phyloP scores from a whole-genome alignment of 2,113 vertebrate genomes.

The Leptobrachium ailaonicum region DNA sequence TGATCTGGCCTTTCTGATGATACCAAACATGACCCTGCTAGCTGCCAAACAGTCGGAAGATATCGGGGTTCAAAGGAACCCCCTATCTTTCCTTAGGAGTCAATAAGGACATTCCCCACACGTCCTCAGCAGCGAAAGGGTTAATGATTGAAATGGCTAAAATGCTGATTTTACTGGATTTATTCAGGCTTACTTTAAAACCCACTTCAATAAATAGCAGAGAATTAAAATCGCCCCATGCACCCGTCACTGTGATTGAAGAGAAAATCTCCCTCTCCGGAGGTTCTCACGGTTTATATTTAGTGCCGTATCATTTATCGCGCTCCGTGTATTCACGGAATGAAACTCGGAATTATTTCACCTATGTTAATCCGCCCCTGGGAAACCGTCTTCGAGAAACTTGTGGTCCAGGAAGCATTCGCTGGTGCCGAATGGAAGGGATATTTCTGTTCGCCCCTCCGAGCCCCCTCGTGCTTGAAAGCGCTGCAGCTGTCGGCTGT shows the following conservation, averaged over 20 bases:
- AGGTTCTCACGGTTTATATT: conserved; percentile 17
- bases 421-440: background rate
- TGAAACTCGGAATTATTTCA: conserved; percentile 1
- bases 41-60: too few species aligned
- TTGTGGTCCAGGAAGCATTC: background rate
- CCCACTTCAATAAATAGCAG: background rate
- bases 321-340: conserved; percentile 19
- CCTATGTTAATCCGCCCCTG: background rate
- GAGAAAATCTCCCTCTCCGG: background rate
- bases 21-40: too few species aligned
- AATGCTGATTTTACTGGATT: too few species aligned
- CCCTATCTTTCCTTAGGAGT: too few species aligned
- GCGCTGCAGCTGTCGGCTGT: conserved; percentile 47
- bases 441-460: background rate
- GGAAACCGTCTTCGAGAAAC: background rate
- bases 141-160: too few species aligned
- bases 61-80: too few species aligned
- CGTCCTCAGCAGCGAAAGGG: too few species aligned
- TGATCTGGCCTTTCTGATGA: too few species aligned
- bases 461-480: background rate
- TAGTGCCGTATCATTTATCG: conserved; percentile 24
- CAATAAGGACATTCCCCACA: too few species aligned
- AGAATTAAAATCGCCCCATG: background rate
- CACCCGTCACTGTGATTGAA: too few species aligned
- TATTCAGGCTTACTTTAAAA: too few species aligned